Evolutionary conservation across 2,113 vertebrate genomes (phyloP).

Genomic region (Apodemus speciosus): DNA sequence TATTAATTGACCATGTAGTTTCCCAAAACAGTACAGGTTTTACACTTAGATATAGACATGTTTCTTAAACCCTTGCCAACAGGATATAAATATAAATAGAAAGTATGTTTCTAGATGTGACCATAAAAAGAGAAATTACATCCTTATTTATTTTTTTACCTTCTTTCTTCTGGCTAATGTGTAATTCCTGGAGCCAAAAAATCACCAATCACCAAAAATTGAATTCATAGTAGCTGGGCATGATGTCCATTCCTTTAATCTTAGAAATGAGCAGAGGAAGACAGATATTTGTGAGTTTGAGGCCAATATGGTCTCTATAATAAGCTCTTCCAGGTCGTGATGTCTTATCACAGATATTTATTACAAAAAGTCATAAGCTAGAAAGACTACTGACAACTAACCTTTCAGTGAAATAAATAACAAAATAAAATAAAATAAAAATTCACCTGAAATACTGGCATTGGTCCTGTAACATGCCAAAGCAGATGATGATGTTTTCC

Average conservation of each 20-base stretch:
- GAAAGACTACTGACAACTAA: neutral
- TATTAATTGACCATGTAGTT: neutral
- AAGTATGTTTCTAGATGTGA: neutral
- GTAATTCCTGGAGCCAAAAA: neutral
- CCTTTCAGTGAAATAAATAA: neutral
- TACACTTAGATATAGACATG: neutral
- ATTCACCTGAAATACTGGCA: neutral
- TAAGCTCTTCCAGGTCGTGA: neutral
- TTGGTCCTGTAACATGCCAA: neutral
- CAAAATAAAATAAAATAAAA: neutral
- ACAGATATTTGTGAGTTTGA: neutral
- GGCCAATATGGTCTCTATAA: neutral
- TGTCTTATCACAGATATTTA: neutral
- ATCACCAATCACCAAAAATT: neutral
- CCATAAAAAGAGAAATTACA: neutral
- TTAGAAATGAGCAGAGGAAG: neutral
- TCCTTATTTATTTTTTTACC: neutral
- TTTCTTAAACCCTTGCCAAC: neutral
- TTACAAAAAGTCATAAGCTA: neutral
- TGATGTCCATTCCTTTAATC: neutral
- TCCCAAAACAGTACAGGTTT: neutral
- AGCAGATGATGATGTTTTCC: neutral
- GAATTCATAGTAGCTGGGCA: neutral
- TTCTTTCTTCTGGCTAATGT: neutral
- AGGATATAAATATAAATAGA: neutral